These are phyloP conservation scores for Chiroxiphia lanceolata DNA, from an alignment of 2,797 vertebrate species.

Conservation along the genomic window DNA sequence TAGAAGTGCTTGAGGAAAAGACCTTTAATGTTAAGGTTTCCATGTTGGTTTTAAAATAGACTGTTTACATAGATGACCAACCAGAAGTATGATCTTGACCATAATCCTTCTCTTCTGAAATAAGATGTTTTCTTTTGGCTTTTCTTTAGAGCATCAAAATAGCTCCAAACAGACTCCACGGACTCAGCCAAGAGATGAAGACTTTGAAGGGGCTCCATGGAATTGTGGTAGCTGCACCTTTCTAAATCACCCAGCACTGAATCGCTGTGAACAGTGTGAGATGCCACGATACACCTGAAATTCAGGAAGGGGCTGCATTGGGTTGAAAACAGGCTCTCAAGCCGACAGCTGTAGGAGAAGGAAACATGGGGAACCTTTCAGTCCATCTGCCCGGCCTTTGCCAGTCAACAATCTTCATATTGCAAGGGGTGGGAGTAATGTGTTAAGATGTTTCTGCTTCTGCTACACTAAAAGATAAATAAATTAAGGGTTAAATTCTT, in stretches of 20 bases:
- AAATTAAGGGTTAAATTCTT: slow-evolving; percentile 24
- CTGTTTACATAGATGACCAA: neutral
- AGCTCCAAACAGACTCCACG: slow-evolving; percentile 75
- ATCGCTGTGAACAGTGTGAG: slow-evolving; percentile 99
- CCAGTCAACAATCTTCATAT: slow-evolving; percentile 56
- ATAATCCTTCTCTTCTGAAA: neutral
- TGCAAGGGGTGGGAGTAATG: slow-evolving; percentile 27
- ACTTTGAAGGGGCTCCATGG: slow-evolving; percentile 98
- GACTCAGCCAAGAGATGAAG: slow-evolving; percentile 89
- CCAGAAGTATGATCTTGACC: neutral
- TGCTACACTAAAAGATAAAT: slow-evolving; percentile 52
- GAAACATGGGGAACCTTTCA: slow-evolving; percentile 66
- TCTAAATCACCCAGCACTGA: slow-evolving; percentile 97
- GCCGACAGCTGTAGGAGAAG: slow-evolving; percentile 59
- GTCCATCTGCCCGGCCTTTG: slow-evolving; percentile 65
- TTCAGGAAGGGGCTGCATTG: slow-evolving; percentile 50
- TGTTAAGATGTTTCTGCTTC: slow-evolving; percentile 52
- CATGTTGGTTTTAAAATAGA: neutral
- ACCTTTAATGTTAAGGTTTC: neutral
- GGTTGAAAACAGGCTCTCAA: slow-evolving; percentile 56
- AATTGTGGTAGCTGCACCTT: slow-evolving; percentile 99
- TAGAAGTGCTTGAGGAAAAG: neutral
- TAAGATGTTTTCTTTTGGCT: neutral
- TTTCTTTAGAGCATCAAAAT: slow-evolving; percentile 75
- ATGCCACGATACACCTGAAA: slow-evolving; percentile 98